phyloP scores from a whole-genome alignment of 2,113 vertebrate genomes.

The Phaethornis superciliosus region DNA sequence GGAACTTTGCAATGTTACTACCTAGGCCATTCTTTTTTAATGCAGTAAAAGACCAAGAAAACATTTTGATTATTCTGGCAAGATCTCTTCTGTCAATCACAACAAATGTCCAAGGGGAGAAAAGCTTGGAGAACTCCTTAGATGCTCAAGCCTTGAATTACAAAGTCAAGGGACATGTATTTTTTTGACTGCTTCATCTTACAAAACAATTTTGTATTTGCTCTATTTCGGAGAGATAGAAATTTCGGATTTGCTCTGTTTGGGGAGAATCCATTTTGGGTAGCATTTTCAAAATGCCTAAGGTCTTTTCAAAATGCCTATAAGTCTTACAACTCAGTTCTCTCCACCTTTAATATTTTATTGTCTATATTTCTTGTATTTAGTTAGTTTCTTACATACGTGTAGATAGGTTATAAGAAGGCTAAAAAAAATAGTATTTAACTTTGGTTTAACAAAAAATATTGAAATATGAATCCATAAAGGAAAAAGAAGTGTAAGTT shows the following conservation, averaged over 20 bases:
- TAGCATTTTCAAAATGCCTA: not conserved
- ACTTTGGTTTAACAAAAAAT: not conserved
- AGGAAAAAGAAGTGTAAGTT: not conserved
- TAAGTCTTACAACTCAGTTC: not conserved
- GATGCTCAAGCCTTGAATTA: not conserved
- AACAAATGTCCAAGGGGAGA: not conserved
- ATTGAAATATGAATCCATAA: not conserved
- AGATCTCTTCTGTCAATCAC: not conserved
- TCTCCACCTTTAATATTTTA: not conserved
- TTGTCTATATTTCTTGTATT: not conserved
- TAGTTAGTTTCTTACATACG: not conserved
- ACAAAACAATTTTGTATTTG: not conserved
- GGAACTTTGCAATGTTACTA: not conserved
- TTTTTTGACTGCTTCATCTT: not conserved
- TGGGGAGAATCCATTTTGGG: not conserved
- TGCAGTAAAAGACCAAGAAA: not conserved
- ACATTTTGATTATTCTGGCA: not conserved
- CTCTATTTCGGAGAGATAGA: no score
- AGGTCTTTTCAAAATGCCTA: no score
- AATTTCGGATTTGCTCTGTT: not conserved
- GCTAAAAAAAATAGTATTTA: not conserved
- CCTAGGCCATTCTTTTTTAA: not conserved
- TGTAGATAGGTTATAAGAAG: not conserved
- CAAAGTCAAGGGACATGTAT: not conserved
- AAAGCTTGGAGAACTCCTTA: not conserved